Evolutionary conservation across 2,797 vertebrate genomes (phyloP).

Genomic region (Oreortyx pictus): DNA sequence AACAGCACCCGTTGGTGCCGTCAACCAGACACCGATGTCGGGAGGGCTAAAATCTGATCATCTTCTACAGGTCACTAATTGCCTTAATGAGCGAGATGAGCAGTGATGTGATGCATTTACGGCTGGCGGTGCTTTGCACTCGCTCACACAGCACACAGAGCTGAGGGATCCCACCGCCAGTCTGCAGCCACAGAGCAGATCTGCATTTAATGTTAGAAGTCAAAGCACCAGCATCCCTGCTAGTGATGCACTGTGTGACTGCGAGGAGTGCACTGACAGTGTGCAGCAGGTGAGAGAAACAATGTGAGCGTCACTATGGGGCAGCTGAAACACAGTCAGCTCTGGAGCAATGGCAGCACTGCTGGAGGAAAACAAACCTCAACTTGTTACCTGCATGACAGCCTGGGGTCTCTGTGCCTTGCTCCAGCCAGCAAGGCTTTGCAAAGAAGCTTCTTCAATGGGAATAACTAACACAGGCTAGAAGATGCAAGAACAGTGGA

Average conservation of each 20-base stretch:
- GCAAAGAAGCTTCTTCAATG: not conserved
- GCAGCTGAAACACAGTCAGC: not conserved
- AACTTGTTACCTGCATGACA: not conserved
- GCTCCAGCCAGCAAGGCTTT: not conserved
- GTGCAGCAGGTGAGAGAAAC: conserved; percentile 33
- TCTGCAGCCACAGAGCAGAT: fast-evolving
- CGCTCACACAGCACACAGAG: not conserved
- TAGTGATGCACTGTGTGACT: not conserved
- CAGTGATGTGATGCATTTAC: conserved; percentile 3
- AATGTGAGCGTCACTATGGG: not conserved
- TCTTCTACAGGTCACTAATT: conserved; percentile 48
- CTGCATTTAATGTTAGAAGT: not conserved
- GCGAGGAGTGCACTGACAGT: not conserved
- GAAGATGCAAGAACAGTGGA: not conserved
- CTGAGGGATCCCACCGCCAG: not conserved
- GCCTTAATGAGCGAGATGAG: conserved; percentile 22
- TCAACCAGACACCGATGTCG: not conserved
- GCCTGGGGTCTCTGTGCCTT: not conserved
- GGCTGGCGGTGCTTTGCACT: not conserved
- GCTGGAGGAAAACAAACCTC: not conserved
- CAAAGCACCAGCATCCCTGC: not conserved
- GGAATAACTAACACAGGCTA: not conserved
- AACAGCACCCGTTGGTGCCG: conserved; percentile 7
- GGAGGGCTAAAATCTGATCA: conserved; percentile 49
- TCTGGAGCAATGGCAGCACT: not conserved